phyloP scores from a whole-genome alignment of 2,113 vertebrate genomes.

The Nerophis ophidion region DNA sequence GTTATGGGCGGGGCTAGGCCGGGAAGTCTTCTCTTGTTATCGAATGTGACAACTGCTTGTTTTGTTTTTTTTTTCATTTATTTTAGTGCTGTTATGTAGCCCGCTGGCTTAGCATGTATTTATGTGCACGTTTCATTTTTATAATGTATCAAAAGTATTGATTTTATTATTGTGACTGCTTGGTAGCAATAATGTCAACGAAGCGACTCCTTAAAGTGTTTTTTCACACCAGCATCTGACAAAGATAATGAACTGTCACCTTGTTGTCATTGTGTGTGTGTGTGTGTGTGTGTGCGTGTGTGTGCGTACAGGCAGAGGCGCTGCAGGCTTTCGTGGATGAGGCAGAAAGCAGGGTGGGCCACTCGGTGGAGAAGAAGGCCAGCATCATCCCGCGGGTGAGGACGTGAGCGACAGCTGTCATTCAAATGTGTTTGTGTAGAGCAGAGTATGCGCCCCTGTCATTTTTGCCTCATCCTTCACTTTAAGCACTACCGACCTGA shows the following conservation, averaged over 20 bases:
- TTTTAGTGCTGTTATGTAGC: background rate
- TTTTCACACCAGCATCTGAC: too few relatives aligned
- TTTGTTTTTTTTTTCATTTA: too few relatives aligned
- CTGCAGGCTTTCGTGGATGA: slow-evolving; percentile 51
- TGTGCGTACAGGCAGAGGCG: slow-evolving; percentile 40
- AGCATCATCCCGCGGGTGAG: slow-evolving; percentile 73
- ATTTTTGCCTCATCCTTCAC: too few relatives aligned
- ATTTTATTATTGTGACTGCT: too few relatives aligned
- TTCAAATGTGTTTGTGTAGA: background rate
- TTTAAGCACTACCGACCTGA: too few relatives aligned
- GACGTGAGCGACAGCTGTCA: slow-evolving; percentile 17
- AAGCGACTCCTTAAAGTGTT: too few relatives aligned
- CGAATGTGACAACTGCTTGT: background rate
- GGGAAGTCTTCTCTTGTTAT: background rate
- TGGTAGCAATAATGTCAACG: too few relatives aligned
- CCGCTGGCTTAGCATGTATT: too few relatives aligned
- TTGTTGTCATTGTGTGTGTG: background rate
- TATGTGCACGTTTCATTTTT: too few relatives aligned
- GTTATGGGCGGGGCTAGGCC: background rate
- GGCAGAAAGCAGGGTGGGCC: slow-evolving; percentile 33
- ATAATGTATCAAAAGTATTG: too few relatives aligned
- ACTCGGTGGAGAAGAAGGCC: slow-evolving; percentile 72
- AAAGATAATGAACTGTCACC: background rate
- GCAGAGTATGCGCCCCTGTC: too few relatives aligned
- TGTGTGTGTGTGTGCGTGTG: slow-evolving; percentile 1